Evolutionary conservation across 2,797 vertebrate species (phyloP).

Genomic region (Etheostoma nigrum): DNA sequence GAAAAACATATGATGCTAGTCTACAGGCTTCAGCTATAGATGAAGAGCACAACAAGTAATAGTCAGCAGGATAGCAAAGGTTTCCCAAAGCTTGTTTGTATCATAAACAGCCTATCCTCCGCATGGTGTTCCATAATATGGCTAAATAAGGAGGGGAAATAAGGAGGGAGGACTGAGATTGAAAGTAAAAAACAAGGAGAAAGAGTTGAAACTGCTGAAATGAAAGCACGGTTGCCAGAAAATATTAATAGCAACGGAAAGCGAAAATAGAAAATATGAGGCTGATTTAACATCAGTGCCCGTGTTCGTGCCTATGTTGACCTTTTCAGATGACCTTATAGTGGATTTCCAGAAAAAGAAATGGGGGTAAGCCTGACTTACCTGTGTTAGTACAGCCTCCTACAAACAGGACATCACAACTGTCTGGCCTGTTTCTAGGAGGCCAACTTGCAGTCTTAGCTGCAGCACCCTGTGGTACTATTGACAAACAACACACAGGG

Average conservation of each 20-base stretch:
- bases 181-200: constrained; percentile 7
- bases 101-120: constrained; percentile 19
- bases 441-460: constrained; percentile 5
- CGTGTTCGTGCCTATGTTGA: neutral
- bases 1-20: neutral
- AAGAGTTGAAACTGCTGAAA: constrained; percentile 15
- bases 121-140: neutral
- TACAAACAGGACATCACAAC: constrained; percentile 24
- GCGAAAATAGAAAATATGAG: neutral
- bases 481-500: constrained; percentile 17
- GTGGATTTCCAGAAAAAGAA: constrained; percentile 15
- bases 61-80: neutral
- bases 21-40: neutral
- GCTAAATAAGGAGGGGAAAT: constrained; percentile 4
- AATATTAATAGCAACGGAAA: neutral
- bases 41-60: constrained; percentile 1
- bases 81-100: constrained; percentile 9
- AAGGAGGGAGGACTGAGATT: neutral
- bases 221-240: neutral
- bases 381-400: constrained; percentile 32
- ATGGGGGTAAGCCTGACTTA: constrained; percentile 34
- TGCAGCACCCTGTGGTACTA: constrained; percentile 62
- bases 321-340: constrained; percentile 11
- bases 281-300: neutral
- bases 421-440: neutral